These are phyloP conservation scores for Druon quercuslanigerum DNA, from an alignment of 1,140 invertebrate species.

Conservation along the genomic window DNA sequence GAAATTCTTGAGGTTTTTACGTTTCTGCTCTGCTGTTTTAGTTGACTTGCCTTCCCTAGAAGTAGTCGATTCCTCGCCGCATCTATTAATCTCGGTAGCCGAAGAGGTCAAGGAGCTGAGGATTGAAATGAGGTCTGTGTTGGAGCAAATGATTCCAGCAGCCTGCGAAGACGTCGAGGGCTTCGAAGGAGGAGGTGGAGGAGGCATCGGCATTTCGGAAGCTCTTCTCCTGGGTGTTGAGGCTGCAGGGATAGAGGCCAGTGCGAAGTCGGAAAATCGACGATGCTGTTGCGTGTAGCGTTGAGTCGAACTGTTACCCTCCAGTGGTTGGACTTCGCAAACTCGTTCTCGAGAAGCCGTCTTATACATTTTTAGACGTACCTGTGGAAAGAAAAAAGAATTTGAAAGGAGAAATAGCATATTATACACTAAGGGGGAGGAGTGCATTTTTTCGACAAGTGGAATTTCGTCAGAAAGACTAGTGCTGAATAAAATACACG, in stretches of 20 bases:
- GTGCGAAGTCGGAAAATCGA: slow-evolving; percentile 84
- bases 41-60: slow-evolving; percentile 55
- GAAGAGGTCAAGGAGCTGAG: slow-evolving; percentile 87
- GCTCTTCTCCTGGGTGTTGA: slow-evolving; percentile 76
- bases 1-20: slow-evolving; percentile 78
- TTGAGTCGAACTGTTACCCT: slow-evolving; percentile 78
- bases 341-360: slow-evolving; percentile 84
- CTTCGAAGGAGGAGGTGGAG: slow-evolving; percentile 60
- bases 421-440: too few species aligned
- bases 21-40: slow-evolving; percentile 71
- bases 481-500: too few species aligned
- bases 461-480: too few species aligned
- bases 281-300: slow-evolving; percentile 79
- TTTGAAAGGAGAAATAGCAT: background rate
- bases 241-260: slow-evolving; percentile 75
- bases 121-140: slow-evolving; percentile 86
- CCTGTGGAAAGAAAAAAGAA: slow-evolving; percentile 51
- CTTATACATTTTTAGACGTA: slow-evolving; percentile 88
- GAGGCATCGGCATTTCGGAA: slow-evolving; percentile 80
- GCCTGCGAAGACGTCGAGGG: slow-evolving; percentile 46
- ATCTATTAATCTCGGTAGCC: slow-evolving; percentile 84
- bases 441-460: background rate
- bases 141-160: slow-evolving; percentile 84
- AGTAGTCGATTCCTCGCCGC: slow-evolving; percentile 60
- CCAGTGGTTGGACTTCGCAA: slow-evolving; percentile 86